phyloP scores from a whole-genome alignment of 2,113 vertebrate species.

The Todiramphus chloris region DNA sequence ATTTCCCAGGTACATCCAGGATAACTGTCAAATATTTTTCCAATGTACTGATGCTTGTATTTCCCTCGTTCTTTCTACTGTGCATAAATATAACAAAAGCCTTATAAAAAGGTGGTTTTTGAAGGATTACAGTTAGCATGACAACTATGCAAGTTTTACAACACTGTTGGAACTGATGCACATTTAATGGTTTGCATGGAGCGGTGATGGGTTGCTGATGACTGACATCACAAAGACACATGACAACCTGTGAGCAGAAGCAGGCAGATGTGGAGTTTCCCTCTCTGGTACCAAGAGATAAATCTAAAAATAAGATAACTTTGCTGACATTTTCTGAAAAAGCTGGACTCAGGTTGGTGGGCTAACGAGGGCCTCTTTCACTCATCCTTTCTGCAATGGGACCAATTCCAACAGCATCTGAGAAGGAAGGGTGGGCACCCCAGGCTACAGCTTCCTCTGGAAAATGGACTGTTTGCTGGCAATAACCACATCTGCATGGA shows the following conservation, averaged over 20 bases:
- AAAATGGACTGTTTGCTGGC: background rate
- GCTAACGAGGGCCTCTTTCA: background rate
- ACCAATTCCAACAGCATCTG: background rate
- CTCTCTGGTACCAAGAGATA: background rate
- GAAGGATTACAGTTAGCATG: background rate
- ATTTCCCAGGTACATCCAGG: background rate
- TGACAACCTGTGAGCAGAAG: background rate
- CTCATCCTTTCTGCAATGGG: background rate
- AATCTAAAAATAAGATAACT: background rate
- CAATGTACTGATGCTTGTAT: fast-evolving
- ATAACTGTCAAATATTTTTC: background rate
- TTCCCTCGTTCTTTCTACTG: background rate
- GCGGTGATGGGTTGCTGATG: background rate
- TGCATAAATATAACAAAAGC: background rate
- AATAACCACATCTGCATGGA: background rate
- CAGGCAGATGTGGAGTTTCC: background rate
- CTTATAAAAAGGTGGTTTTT: background rate
- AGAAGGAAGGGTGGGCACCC: background rate
- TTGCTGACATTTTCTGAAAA: background rate
- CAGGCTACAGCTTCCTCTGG: background rate
- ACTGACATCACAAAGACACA: background rate
- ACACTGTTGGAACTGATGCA: background rate
- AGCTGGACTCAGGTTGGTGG: background rate
- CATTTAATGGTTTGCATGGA: background rate
- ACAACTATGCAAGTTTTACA: background rate